These are phyloP conservation scores for Aplodontia rufa DNA, from an alignment of 2,113 vertebrate species.

Conservation along the genomic window DNA sequence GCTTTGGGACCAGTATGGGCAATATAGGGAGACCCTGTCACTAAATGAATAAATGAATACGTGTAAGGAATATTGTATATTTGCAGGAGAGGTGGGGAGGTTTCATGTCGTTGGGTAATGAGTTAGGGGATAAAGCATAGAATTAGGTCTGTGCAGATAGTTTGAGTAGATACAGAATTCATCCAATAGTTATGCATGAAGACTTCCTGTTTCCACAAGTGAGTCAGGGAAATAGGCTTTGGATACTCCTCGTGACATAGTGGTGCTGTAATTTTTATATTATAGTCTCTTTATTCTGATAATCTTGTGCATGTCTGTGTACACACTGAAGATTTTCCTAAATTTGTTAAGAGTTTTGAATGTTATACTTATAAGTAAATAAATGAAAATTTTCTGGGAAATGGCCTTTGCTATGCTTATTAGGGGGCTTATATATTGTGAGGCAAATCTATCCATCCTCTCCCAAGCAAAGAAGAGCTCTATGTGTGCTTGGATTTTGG, in stretches of 20 bases:
- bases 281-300: background rate
- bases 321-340: background rate
- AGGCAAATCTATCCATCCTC: background rate
- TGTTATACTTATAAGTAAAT: background rate
- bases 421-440: background rate
- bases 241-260: background rate
- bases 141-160: background rate
- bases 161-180: background rate
- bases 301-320: background rate
- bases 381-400: slow-evolving; percentile 12
- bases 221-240: background rate
- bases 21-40: background rate
- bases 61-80: background rate
- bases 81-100: background rate
- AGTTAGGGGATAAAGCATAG: background rate
- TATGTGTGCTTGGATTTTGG: background rate
- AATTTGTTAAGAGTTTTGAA: slow-evolving; percentile 1
- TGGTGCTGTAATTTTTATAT: background rate
- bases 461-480: background rate
- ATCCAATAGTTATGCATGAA: background rate
- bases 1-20: background rate
- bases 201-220: background rate
- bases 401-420: background rate
- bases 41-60: too few species aligned
- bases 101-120: background rate